Evolutionary conservation across 2,113 vertebrate species (phyloP), one percentile per base, ranked within the genome.

Genomic region (Echinops telfairi): DNA sequence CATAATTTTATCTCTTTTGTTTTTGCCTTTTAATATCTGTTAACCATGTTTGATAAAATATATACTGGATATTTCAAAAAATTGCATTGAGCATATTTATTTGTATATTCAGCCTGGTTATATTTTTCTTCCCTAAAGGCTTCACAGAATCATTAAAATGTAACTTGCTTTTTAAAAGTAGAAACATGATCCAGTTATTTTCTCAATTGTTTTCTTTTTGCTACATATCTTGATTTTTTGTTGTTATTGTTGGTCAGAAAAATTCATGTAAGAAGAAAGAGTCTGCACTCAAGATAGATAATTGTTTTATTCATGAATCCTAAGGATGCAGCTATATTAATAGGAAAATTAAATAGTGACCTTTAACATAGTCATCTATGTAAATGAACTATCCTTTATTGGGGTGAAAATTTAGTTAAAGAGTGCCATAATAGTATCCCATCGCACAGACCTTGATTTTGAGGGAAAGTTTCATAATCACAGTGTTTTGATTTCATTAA

Each of bases 171-270:
- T 97, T 97, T 95, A 89, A 96, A 96, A 95, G 93, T 95, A 95
- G 95, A 96, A 96, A 88, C 86, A 90, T 95, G 96, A 90, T 90
- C 94, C 90, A 97, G 89, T 97, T 97, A 95, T 88, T 92, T 95
- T 96, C 73, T 93, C 79, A 92, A 92, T 95, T 96, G 95, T 95
- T 95, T 96, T 90, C 95, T 97, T 96, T 97, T 88, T 95, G 96
- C 88, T 93, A 95, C 66, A 97, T 94, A 68, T 68, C 96, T 95
- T 92, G 86, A 93, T 87, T 93, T 80, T 91, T 88, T 93, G n/a
- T 96, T 96, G 90, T 83, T 95, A 7, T 40, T 40, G 7, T 7
- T 40, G 40, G 40, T 40, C 40, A 40, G 84, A 96, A 95, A 80
- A 93, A 89, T 94, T 93, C 94, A 96, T 95, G 83, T 97, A 95